These are phyloP conservation scores for Trachops cirrhosus DNA, from an alignment of 2,797 vertebrate genomes.

Conservation along the genomic window DNA sequence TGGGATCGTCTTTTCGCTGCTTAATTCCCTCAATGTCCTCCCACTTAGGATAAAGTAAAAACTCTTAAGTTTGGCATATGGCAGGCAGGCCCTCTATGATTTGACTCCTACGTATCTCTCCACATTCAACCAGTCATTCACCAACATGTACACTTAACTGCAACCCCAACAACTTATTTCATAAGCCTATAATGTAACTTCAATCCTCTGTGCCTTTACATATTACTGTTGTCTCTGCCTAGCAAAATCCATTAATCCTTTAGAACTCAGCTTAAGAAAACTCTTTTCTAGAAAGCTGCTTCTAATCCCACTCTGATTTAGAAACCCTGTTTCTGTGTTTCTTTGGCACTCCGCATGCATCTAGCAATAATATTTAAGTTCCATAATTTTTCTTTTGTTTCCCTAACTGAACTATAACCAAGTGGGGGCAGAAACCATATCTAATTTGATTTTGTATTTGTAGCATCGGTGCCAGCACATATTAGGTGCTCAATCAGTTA, in stretches of 20 bases:
- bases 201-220: neutral
- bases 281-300: neutral
- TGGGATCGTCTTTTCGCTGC: neutral
- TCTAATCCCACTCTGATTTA: conserved; percentile 12
- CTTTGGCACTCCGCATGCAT: neutral
- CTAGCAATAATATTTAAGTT: neutral
- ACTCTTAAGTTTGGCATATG: neutral
- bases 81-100: neutral
- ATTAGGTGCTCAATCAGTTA: neutral
- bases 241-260: neutral
- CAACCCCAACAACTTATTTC: neutral
- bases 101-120: neutral
- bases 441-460: conserved; percentile 29
- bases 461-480: neutral
- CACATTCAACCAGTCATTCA: neutral
- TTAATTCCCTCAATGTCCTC: neutral
- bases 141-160: neutral
- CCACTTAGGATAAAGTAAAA: conserved; percentile 22
- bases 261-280: conserved; percentile 38
- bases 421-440: neutral
- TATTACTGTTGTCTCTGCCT: neutral
- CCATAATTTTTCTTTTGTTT: neutral
- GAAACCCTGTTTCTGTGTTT: neutral
- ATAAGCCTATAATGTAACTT: neutral
- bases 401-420: neutral